Evolutionary conservation across 2,888 invertebrate species (phyloP), one percentile per base, ranked within the genome.

Genomic region (Trachelus troglodyta): DNA sequence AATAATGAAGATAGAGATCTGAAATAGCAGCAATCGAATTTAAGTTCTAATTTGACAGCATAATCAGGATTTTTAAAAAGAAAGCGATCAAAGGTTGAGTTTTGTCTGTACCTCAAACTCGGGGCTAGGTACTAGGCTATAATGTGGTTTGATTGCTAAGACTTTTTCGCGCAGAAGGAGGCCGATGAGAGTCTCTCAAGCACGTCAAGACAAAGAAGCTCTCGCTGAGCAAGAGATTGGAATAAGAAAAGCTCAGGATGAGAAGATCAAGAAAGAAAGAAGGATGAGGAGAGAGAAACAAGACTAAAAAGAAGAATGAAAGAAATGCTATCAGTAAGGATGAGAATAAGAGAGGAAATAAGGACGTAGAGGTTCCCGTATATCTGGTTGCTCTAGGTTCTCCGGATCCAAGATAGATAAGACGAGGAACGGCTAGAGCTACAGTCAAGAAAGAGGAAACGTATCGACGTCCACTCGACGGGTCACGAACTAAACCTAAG

Each of bases 401-500:
- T 15, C 11, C 30, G 71, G 30, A 71, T 71, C 12, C 71, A 71
- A 34, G 71, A 71, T 31, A 34, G 71, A 15, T 31, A 71, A 33
- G 31, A 33, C 71, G 71, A 31, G 12, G 71, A 71, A 56, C 56
- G 23, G 56, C 56, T 23, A 56, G 23, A 56, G 40, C 40, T 56
- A 56, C 23, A 23, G 15, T 56, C 9, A 23, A 56, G 56, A 56
- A 56, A 56, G 23, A 56, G 56, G 56, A 56, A 56, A 56, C 56
- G 56, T 56, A 56, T 56, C 56, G 56, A 56, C 56, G 56, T 56
- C 56, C 74, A 77, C 79, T 81, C 75, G 83, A 83, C 80, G 83
- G 82, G 83, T 87, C 85, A 86, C 84, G 86, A 85, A 56, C 73
- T 76, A 73, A 75, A 69, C 71, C 34, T 74, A 75, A 78, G 77